phyloP scores from a whole-genome alignment of 2,888 invertebrate species.

The Eupithecia pulchellata region DNA sequence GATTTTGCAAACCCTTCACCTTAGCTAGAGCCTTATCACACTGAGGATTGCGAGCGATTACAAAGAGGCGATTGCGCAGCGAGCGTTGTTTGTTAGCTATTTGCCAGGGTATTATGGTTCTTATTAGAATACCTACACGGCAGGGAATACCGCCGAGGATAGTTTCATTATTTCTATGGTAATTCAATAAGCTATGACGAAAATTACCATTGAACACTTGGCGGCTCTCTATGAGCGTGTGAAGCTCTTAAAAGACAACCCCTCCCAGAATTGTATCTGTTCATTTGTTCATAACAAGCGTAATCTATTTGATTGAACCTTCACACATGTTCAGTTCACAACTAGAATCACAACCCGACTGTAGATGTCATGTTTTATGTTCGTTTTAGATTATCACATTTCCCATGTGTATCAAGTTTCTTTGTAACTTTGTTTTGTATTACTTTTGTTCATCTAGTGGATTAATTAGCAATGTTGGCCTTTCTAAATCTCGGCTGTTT shows the following conservation, averaged over 20 bases:
- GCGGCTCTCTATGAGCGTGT: not conserved
- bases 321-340: constrained; percentile 7
- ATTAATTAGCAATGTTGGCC: constrained; percentile 18
- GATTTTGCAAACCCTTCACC: too few species aligned
- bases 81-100: too few species aligned
- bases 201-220: too few species aligned
- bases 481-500: constrained; percentile 22
- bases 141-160: not conserved
- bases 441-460: constrained; percentile 2
- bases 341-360: not conserved
- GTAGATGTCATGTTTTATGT: constrained; percentile 11
- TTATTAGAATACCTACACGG: not conserved
- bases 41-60: too few species aligned
- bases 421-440: constrained; percentile 14
- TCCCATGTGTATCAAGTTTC: constrained; percentile 18
- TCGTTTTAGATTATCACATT: constrained; percentile 1
- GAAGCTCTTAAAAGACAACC: not conserved
- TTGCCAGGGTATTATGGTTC: too few species aligned
- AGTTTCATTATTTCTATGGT: not conserved
- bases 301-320: constrained; percentile 1
- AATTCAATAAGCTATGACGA: not conserved
- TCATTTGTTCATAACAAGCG: not conserved
- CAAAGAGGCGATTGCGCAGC: too few species aligned
- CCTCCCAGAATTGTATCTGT: not conserved
- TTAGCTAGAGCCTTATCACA: too few species aligned